A percentile compares a stretch with the other conserved stretches of the same genome.
phyloP scores from a whole-genome alignment of 2,888 invertebrate genomes.

The Calameuta pallipes region DNA sequence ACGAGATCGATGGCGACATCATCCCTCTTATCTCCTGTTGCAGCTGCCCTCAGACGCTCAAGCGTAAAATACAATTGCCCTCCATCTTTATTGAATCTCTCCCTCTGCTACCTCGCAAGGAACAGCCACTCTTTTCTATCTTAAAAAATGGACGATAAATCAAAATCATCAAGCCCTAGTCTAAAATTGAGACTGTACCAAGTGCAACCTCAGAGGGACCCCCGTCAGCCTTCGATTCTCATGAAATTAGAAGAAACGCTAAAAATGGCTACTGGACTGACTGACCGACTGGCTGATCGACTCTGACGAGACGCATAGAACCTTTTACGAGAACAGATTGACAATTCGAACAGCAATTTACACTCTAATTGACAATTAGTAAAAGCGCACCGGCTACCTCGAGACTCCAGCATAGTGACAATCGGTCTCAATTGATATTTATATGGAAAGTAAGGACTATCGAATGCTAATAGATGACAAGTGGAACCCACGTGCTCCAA shows the following conservation, averaged over 20 bases:
- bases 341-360: constrained; percentile 52
- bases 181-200: too few species aligned
- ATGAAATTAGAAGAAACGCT: constrained; percentile 38
- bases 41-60: constrained; percentile 43
- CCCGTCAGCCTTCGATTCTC: constrained; percentile 31
- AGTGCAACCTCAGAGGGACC: too few species aligned
- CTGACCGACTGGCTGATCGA: constrained; percentile 30
- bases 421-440: too few species aligned
- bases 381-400: too few species aligned
- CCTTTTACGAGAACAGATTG: constrained; percentile 54
- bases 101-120: background rate
- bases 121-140: background rate
- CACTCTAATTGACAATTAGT: constrained; percentile 41
- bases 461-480: too few species aligned
- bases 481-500: too few species aligned
- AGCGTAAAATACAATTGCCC: too few species aligned
- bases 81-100: constrained; percentile 42
- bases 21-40: constrained; percentile 48
- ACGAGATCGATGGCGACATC: constrained; percentile 26
- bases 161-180: too few species aligned
- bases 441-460: too few species aligned
- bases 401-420: too few species aligned
- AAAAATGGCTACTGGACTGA: background rate
- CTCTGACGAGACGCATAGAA: constrained; percentile 28
- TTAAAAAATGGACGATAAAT: background rate